Conservation (phyloP, 2,888 invertebrate species). For the Nyleta sp. region DNA sequence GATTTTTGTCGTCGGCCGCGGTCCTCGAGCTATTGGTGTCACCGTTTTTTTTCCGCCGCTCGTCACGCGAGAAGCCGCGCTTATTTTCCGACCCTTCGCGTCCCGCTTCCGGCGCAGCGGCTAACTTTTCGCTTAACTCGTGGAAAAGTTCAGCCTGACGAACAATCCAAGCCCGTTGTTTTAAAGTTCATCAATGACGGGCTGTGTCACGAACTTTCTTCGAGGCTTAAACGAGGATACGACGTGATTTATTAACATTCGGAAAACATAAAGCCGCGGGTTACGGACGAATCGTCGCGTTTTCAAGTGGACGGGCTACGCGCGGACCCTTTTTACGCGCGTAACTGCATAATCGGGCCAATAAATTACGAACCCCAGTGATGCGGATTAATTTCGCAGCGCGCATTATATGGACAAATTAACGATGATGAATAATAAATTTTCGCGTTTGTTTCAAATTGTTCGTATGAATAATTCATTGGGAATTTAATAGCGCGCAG, state of each 20-base stretch:
- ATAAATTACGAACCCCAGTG: constrained; percentile 36
- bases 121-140: constrained; percentile 58
- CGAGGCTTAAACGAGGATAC: constrained; percentile 34
- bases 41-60: constrained; percentile 12
- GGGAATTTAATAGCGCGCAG: constrained; percentile 36
- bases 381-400: constrained; percentile 42
- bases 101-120: constrained; percentile 8
- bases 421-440: constrained; percentile 58
- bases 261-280: constrained; percentile 21
- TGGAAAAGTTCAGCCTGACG: constrained; percentile 45
- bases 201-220: constrained; percentile 44
- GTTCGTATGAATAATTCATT: constrained; percentile 57
- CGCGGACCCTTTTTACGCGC: constrained; percentile 7
- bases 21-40: constrained; percentile 26
- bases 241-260: constrained; percentile 53
- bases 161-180: constrained; percentile 41
- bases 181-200: constrained; percentile 56
- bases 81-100: constrained; percentile 37
- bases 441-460: constrained; percentile 49
- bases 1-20: constrained; percentile 35
- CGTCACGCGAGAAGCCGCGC: constrained; percentile 34
- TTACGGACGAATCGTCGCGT: not conserved
- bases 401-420: constrained; percentile 51
- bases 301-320: constrained; percentile 6
- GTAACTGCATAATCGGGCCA: constrained; percentile 24